phyloP scores from a whole-genome alignment of 2,797 vertebrate species.

The Potorous gilbertii region DNA sequence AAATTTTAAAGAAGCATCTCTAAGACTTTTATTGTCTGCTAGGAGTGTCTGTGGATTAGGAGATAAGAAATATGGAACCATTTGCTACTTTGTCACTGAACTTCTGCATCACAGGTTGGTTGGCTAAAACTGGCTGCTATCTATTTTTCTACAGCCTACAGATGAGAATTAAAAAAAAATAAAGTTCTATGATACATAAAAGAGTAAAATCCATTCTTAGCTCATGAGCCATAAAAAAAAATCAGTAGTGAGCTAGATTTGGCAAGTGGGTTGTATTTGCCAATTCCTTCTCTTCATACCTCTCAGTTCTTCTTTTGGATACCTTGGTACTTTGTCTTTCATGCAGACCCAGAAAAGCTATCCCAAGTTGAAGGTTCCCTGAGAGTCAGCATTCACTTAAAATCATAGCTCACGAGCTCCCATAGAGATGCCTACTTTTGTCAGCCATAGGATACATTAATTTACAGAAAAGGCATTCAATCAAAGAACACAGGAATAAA shows the following conservation, averaged over 20 bases:
- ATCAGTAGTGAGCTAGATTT: neutral
- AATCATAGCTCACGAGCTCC: neutral
- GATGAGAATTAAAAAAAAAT: neutral
- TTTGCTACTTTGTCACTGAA: neutral
- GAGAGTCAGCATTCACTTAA: neutral
- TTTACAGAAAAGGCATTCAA: neutral
- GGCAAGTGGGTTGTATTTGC: neutral
- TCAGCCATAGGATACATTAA: neutral
- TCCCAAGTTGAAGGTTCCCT: neutral
- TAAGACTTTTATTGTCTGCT: neutral
- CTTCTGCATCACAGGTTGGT: neutral
- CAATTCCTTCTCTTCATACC: neutral
- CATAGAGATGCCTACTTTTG: neutral
- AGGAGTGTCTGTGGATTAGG: neutral
- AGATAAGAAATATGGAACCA: neutral
- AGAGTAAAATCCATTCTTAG: neutral
- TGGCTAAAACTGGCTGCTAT: neutral
- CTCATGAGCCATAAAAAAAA: neutral
- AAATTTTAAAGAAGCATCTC: neutral
- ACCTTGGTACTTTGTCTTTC: neutral
- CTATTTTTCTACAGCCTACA: neutral
- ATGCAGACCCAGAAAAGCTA: neutral
- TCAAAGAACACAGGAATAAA: neutral
- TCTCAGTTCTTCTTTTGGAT: neutral
- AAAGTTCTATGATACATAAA: neutral